Base-by-base conservation (phyloP, 2,113 vertebrate genomes). In the Clinocottus analis region DNA sequence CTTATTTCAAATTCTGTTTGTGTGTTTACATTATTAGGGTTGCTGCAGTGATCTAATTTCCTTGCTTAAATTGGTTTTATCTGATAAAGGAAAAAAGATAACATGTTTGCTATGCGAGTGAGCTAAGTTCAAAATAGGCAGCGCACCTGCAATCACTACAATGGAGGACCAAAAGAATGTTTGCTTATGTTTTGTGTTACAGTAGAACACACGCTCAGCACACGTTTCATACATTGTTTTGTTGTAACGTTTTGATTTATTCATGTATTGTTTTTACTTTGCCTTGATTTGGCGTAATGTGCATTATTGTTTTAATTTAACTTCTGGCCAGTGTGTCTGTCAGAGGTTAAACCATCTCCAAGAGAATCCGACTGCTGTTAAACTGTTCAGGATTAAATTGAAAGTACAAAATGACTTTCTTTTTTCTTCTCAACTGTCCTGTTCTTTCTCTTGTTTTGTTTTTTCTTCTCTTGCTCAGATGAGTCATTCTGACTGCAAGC, bases 401-500 rank as follows among this genome's bases (percentile, higher is more conserved):
- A 17, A 63, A 55, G 31, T 23, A 43, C 21, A 8, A 31, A 13
- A 9, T 39, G 2, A 64, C 11, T 25, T 12, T 4, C 37, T 55
- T 69, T 69, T 69, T 69, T 69, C 25, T 7, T 41, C 17, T 14
- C 5, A 16, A 13, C 17, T 23, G 27, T 16, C 17, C 49, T 66
- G 39, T 25, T 27, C 21, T 67, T 47, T 69, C 31, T 62, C 21
- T 0, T 1, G 1, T 13, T 14, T 29, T 9, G 9, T 3, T 31
- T 7, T 21, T 25, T 17, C 53, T n/a, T 33, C n/a, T 59, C 31
- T 71, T 62, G 37, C 64, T 62, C 49, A 49, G 51, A 73, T 72
- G 31, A 82, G 63, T 66, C 68, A 71, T 41, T 55, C 16, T 61
- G 62, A 25, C 68, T 77, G 53, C 3, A 7, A 73, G 37, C 33